Evolutionary conservation across 2,797 vertebrate species (phyloP), one percentile per base, ranked within the genome.

Genomic region (Parauchenoglanis punctatus): DNA sequence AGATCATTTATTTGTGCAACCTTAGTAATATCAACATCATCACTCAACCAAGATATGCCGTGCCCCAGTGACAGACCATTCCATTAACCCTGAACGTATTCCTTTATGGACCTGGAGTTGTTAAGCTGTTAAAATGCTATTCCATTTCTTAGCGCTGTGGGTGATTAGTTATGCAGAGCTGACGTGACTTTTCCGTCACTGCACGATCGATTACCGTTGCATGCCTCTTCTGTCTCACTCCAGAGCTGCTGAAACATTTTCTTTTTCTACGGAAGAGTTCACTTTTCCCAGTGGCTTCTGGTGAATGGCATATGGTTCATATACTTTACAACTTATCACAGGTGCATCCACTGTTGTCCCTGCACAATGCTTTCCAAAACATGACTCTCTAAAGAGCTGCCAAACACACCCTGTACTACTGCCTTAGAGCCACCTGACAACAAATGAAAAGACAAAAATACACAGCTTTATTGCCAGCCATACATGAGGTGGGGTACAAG

Each of bases 361-460:
- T 46, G 23, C 1, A 2, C 54, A 58, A 80, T 1, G 13, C 73
- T 40, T 81, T 81, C 78, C 78, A 81, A 44, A 81, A 61, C 78
- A 81, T 81, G 78, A 61, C 35, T 8, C 56, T 58, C 10, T 81
- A 61, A 44, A 81, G 78, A 81, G 35, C 35, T 81, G 35, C 12
- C 35, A 81, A 78, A 58, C 54, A 78, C 18, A 8, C 31, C 31
- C 54, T 25, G 40, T 49, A 46, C 25, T 40, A 82, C 31, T 2
- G 35, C 46, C 44, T n/a, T 23, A 46, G 44, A 25, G 23, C 10
- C 4, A 23, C 70, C 46, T 15, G 44, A 73, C 73, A 31, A 77
- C 40, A 31, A 73, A 78, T 49, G 54, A 82, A 87, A 83, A 59
- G 2, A 68, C 49, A 88, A 88, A 87, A 87, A 89, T 52, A 88